phyloP scores from a whole-genome alignment of 2,113 vertebrate genomes.

The Eudyptes chrysolophus region DNA sequence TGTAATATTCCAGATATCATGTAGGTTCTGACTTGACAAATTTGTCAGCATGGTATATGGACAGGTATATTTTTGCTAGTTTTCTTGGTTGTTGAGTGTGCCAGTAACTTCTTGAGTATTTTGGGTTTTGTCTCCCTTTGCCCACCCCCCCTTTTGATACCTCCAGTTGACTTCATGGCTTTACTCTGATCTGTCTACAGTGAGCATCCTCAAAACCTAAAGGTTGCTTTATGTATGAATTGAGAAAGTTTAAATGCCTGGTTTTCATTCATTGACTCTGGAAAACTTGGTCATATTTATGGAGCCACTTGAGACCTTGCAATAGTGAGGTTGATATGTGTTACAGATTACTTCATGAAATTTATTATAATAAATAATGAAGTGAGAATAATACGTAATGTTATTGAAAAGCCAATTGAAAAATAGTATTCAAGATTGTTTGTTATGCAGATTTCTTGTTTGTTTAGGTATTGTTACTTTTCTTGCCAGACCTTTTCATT shows the following conservation, averaged over 20 bases:
- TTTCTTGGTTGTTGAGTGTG: not conserved
- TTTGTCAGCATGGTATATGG: not conserved
- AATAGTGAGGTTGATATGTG: not conserved
- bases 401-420: not conserved
- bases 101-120: not conserved
- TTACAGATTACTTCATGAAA: not conserved
- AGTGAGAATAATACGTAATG: not conserved
- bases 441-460: not conserved
- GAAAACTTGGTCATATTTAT: not conserved
- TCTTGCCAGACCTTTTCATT: not conserved
- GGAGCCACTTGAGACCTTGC: not conserved
- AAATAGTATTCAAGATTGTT: not conserved
- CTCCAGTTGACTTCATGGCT: not conserved
- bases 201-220: not conserved
- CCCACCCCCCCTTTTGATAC: fast-evolving
- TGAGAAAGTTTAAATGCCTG: not conserved
- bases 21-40: not conserved
- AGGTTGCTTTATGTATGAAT: not conserved
- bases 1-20: not conserved
- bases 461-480: not conserved
- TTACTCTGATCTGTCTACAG: not conserved
- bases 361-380: not conserved
- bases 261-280: not conserved
- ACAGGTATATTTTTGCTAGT: not conserved
- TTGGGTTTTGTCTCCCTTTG: not conserved